Percentiles rank a stretch among this genome's conserved stretches.
These are phyloP conservation scores for Phrynosoma platyrhinos DNA, from an alignment of 2,113 vertebrate genomes.

Conservation along the genomic window DNA sequence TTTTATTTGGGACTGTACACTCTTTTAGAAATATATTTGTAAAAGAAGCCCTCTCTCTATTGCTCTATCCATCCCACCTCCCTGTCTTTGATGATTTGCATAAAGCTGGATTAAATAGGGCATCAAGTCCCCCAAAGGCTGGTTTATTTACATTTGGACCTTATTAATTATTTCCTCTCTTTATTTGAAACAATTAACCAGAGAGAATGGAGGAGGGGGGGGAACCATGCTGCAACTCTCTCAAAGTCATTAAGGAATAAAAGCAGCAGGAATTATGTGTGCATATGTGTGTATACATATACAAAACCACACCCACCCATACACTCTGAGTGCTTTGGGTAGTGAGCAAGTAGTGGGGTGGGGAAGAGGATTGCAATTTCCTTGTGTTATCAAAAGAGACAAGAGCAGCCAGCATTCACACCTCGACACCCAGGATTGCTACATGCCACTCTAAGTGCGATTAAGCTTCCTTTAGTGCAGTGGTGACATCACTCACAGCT, in stretches of 20 bases:
- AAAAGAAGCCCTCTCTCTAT: slow-evolving; percentile 34
- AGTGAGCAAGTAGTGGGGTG: slow-evolving; percentile 16
- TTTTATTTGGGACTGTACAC: slow-evolving; percentile 15
- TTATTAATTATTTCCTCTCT: slow-evolving; percentile 70
- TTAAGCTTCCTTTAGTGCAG: slow-evolving; percentile 84
- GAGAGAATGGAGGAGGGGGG: slow-evolving; percentile 41
- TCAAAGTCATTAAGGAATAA: slow-evolving; percentile 56
- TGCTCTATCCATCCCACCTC: slow-evolving; percentile 33
- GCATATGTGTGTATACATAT: too few relatives aligned
- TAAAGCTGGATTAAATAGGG: slow-evolving; percentile 54
- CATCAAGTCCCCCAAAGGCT: slow-evolving; percentile 53
- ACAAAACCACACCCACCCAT: background rate
- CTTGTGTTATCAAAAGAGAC: slow-evolving; percentile 84
- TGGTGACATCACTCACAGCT: slow-evolving; percentile 85
- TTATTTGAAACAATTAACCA: slow-evolving; percentile 69
- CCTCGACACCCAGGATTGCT: slow-evolving; percentile 82
- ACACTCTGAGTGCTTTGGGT: slow-evolving; percentile 50
- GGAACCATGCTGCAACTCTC: slow-evolving; percentile 44
- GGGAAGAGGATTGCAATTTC: slow-evolving; percentile 71
- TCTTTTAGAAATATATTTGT: slow-evolving; percentile 59
- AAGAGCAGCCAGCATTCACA: slow-evolving; percentile 86
- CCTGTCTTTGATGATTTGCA: slow-evolving; percentile 42
- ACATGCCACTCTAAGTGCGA: slow-evolving; percentile 80
- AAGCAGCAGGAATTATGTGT: slow-evolving; percentile 15
- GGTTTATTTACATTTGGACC: slow-evolving; percentile 39